Percentiles rank a stretch among this genome's conserved stretches.
These are phyloP conservation scores for Aricia artaxerxes DNA, from an alignment of 2,888 invertebrate species.

Conservation along the genomic window DNA sequence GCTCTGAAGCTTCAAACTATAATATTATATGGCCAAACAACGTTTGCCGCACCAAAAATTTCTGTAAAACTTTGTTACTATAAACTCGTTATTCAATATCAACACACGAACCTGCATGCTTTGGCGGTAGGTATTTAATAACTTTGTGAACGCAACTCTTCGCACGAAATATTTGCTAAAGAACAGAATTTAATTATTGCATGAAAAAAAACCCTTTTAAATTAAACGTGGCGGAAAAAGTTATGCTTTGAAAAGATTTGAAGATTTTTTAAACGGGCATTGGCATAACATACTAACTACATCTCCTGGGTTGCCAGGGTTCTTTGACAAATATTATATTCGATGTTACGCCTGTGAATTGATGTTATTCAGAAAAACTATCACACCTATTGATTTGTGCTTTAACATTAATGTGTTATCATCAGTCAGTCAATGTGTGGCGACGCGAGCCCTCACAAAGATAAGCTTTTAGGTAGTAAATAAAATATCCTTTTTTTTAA, in stretches of 20 bases:
- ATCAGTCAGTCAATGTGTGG: too few species aligned
- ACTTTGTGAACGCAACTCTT: not conserved
- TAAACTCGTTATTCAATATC: slow-evolving; percentile 7
- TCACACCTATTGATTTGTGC: too few species aligned
- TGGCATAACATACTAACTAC: not conserved
- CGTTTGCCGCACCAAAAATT: not conserved
- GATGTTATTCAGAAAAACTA: not conserved
- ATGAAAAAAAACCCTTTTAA: not conserved
- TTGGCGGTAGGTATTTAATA: not conserved
- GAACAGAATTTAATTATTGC: slow-evolving; percentile 9
- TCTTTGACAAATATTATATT: too few species aligned
- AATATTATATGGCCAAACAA: not conserved
- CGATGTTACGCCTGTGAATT: not conserved
- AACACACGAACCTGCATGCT: not conserved
- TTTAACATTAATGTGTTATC: too few species aligned
- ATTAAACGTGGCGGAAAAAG: not conserved
- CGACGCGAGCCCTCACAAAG: too few species aligned
- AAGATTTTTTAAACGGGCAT: not conserved
- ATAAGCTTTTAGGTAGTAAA: too few species aligned
- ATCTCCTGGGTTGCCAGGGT: not conserved
- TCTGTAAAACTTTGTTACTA: not conserved
- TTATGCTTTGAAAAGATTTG: not conserved
- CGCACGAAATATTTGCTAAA: not conserved
- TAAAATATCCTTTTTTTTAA: not conserved
- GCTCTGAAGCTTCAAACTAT: too few species aligned